Evolutionary conservation across 2,797 vertebrate species (phyloP).

Genomic region (Somateria mollissima): DNA sequence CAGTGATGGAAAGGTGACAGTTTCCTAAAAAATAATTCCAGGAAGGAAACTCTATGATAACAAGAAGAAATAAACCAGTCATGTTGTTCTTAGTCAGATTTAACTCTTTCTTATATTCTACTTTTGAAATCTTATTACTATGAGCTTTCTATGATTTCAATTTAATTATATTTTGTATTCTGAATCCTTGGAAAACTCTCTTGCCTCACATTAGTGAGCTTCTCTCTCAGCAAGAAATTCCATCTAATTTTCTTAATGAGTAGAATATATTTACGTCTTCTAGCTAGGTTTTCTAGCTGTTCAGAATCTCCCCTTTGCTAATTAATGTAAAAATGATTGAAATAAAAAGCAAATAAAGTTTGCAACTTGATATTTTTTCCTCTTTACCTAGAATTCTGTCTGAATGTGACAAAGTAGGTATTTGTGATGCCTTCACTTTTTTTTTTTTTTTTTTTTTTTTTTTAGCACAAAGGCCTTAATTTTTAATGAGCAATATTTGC

Average conservation of each 20-base stretch:
- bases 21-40: slow-evolving; percentile 66
- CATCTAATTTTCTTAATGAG: not conserved
- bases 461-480: not conserved
- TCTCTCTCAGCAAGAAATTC: not conserved
- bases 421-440: not conserved
- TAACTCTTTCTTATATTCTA: slow-evolving; percentile 18
- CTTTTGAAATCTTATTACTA: not conserved
- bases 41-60: slow-evolving; percentile 62
- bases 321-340: not conserved
- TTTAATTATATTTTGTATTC: slow-evolving; percentile 2
- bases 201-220: not conserved
- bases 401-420: not conserved
- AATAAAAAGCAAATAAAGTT: not conserved
- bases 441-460: not conserved
- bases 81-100: not conserved
- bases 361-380: not conserved
- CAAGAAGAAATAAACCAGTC: slow-evolving; percentile 14
- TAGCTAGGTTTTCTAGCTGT: not conserved
- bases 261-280: not conserved
- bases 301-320: not conserved
- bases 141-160: not conserved
- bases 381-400: not conserved
- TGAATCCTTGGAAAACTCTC: not conserved
- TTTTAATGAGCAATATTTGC: not conserved
- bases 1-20: slow-evolving; percentile 49